Conservation (phyloP, 2,888 invertebrate genomes). For the Cataglyphis albicans region DNA sequence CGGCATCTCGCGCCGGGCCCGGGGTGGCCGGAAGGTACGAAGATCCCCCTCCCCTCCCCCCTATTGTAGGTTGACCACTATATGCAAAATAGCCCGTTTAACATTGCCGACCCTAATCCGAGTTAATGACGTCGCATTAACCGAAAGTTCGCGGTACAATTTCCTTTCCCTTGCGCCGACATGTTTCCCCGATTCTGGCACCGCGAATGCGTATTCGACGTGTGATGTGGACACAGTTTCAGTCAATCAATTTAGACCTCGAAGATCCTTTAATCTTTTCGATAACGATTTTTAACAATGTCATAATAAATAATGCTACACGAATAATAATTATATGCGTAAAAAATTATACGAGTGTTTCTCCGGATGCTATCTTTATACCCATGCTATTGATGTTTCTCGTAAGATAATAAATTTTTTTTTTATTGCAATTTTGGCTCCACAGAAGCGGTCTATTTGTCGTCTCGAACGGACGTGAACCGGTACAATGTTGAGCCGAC, state of each 20-base stretch:
- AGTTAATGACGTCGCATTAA: conserved; percentile 51
- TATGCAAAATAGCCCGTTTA: conserved; percentile 55
- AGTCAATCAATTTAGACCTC: conserved; percentile 11
- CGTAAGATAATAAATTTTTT: background rate
- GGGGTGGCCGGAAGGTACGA: conserved; percentile 59
- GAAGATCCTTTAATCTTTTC: background rate
- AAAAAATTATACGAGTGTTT: background rate
- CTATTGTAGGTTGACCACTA: background rate
- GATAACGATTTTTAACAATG: background rate
- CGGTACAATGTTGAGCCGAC: background rate
- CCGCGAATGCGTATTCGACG: background rate
- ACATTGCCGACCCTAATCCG: conserved; percentile 17
- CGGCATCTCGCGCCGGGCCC: conserved; percentile 56
- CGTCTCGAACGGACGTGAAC: background rate
- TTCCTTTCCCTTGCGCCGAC: background rate
- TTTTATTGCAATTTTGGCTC: background rate
- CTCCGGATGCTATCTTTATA: background rate
- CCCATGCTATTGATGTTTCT: background rate
- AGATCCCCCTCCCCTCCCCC: background rate
- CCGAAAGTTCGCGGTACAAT: conserved; percentile 43
- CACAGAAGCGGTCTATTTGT: background rate
- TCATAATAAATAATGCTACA: background rate
- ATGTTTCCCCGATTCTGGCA: background rate
- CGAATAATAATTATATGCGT: background rate
- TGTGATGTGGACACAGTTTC: background rate